Evolutionary conservation across 2,888 invertebrate genomes (phyloP).

Genomic region (Nudaria mundana): DNA sequence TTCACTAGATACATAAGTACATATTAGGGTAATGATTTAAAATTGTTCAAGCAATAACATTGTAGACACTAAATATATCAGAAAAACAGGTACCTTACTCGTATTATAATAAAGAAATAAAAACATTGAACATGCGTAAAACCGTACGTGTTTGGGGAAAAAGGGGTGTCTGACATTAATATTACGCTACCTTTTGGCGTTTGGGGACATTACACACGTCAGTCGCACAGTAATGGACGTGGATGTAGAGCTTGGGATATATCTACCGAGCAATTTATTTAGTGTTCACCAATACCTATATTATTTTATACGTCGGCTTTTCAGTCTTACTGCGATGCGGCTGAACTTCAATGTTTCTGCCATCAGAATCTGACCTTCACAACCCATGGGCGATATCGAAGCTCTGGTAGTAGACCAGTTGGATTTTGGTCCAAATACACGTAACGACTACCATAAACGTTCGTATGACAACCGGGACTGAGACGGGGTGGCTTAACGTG

Average conservation of each 20-base stretch:
- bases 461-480: no score
- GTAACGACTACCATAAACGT: no score
- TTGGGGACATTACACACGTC: slow-evolving; percentile 31
- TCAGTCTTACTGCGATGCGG: no score
- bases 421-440: no score
- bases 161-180: slow-evolving; percentile 15
- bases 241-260: slow-evolving; percentile 24
- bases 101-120: not conserved
- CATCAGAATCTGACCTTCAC: no score
- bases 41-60: not conserved
- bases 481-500: no score
- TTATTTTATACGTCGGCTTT: no score
- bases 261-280: slow-evolving; percentile 9
- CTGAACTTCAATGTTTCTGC: no score
- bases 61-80: not conserved
- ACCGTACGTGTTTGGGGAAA: slow-evolving; percentile 8
- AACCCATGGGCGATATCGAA: no score
- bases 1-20: no score
- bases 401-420: no score
- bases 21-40: no score
- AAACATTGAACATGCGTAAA: not conserved
- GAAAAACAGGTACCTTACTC: not conserved
- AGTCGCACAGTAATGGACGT: slow-evolving; percentile 30
- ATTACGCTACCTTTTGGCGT: slow-evolving; percentile 27
- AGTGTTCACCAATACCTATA: slow-evolving; percentile 2